Evolutionary conservation across 1,140 invertebrate species (phyloP).

Genomic region (Formica selysi): DNA sequence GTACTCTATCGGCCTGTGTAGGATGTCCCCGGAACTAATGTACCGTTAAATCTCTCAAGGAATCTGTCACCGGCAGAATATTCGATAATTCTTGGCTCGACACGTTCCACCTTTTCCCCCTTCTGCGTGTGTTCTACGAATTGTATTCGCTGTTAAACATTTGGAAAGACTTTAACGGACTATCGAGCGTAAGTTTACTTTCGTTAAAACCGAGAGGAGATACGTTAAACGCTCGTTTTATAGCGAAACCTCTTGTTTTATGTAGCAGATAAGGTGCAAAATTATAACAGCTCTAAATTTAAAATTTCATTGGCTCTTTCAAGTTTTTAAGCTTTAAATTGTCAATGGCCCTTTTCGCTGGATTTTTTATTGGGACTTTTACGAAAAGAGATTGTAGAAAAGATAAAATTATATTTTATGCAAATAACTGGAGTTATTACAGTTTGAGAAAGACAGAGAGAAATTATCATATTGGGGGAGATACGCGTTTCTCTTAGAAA

Average conservation of each 20-base stretch:
- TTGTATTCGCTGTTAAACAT: background rate
- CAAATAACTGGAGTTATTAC: background rate
- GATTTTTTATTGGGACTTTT: background rate
- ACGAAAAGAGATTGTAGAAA: background rate
- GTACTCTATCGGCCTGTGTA: constrained; percentile 26
- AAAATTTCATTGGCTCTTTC: background rate
- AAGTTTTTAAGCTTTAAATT: background rate
- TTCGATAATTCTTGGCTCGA: constrained; percentile 47
- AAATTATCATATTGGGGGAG: too few relatives aligned
- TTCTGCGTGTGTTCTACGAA: background rate
- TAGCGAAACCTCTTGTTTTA: background rate
- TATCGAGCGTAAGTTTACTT: constrained; percentile 13
- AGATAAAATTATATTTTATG: background rate
- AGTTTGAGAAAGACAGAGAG: background rate
- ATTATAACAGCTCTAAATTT: background rate
- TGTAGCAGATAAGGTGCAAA: background rate
- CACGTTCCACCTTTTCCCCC: background rate
- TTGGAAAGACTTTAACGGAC: constrained; percentile 26
- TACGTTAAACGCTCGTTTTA: constrained; percentile 8
- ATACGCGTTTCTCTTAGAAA: background rate
- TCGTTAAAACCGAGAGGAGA: constrained; percentile 6
- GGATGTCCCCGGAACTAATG: constrained; percentile 47
- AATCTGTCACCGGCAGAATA: constrained; percentile 57
- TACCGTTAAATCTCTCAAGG: constrained; percentile 57
- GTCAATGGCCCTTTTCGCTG: background rate